phyloP scores from a whole-genome alignment of 2,888 invertebrate genomes.

The Drosophila anomelani region DNA sequence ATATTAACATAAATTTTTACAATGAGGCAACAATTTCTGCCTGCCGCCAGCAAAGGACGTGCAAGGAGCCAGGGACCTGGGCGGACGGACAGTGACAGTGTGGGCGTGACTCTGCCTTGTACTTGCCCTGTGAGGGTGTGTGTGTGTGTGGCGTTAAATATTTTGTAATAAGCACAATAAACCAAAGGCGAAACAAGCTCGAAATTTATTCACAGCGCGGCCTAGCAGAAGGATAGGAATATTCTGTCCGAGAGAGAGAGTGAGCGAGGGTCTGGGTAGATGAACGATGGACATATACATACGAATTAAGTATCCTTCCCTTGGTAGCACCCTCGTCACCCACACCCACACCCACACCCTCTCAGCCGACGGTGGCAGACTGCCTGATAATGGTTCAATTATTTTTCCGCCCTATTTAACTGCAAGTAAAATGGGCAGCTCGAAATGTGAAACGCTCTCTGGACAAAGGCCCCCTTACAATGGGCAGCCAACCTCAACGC shows the following conservation, averaged over 20 bases:
- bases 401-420: slow-evolving; percentile 92
- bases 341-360: not conserved
- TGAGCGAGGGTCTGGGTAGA: not conserved
- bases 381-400: slow-evolving; percentile 87
- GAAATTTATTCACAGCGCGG: slow-evolving; percentile 46
- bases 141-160: slow-evolving; percentile 50
- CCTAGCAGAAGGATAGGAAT: slow-evolving; percentile 10
- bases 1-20: slow-evolving; percentile 62
- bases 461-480: slow-evolving; percentile 20
- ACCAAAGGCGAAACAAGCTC: slow-evolving; percentile 47
- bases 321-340: not conserved
- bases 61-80: not conserved
- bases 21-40: slow-evolving; percentile 60
- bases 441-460: slow-evolving; percentile 21
- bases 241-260: not conserved
- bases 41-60: slow-evolving; percentile 1
- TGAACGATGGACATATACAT: not conserved
- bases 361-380: slow-evolving; percentile 22
- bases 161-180: slow-evolving; percentile 60
- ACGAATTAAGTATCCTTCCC: slow-evolving; percentile 14
- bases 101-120: slow-evolving; percentile 29
- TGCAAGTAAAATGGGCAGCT: slow-evolving; percentile 83
- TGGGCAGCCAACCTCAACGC: slow-evolving; percentile 54
- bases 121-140: not conserved
- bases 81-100: slow-evolving; percentile 10